These are phyloP conservation scores for Poecilia latipinna DNA, from an alignment of 2,113 vertebrate genomes.

Conservation along the genomic window DNA sequence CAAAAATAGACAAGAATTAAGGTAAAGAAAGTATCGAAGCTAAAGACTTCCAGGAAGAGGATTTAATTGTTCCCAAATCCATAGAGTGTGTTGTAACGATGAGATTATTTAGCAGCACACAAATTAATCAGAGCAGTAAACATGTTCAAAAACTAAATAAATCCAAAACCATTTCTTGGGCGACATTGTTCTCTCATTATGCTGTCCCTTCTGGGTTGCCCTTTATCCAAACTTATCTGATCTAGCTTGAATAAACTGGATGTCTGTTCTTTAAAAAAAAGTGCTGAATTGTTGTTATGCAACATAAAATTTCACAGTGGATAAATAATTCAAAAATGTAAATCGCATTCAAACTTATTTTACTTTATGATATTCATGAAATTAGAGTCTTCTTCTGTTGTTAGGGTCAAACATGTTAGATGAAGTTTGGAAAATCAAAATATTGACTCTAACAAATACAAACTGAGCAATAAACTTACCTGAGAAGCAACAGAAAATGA, in stretches of 20 bases:
- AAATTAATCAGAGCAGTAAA: not conserved
- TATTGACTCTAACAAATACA: no score
- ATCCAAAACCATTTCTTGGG: not conserved
- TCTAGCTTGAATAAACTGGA: not conserved
- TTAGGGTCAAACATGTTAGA: not conserved
- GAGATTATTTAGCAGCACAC: no score
- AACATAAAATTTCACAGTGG: not conserved
- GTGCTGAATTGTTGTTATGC: not conserved
- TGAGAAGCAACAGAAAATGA: constrained; percentile 49
- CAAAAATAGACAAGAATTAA: no score
- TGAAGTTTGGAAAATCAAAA: not conserved
- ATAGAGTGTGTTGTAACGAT: no score
- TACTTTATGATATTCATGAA: not conserved
- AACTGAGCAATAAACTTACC: constrained; percentile 51
- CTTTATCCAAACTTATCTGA: not conserved
- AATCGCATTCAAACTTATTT: not conserved
- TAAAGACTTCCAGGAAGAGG: no score
- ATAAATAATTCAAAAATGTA: not conserved
- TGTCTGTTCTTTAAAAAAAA: not conserved
- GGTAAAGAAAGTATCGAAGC: no score
- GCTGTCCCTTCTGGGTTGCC: not conserved
- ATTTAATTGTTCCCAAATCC: no score
- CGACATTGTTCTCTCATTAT: not conserved
- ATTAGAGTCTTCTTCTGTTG: not conserved
- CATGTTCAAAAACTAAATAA: not conserved